Evolutionary conservation across 1,140 invertebrate genomes (phyloP).

Genomic region (Bombus terrestris): DNA sequence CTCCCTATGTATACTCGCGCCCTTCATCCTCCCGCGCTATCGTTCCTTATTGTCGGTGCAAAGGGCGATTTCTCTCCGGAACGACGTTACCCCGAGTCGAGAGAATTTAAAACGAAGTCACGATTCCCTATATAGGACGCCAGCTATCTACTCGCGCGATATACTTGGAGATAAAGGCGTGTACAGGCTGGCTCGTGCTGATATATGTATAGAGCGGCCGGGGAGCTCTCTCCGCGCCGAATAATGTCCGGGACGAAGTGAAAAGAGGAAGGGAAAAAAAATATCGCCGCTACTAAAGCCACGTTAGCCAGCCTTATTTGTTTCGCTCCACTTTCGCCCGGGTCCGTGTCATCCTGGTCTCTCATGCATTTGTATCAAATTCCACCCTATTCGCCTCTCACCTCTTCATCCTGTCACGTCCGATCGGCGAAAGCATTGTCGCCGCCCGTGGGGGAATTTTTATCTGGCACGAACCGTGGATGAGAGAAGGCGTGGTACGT

Average conservation of each 20-base stretch:
- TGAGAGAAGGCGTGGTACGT: neutral
- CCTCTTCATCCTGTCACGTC: neutral
- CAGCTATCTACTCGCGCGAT: conserved; percentile 54
- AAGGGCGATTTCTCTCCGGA: conserved; percentile 74
- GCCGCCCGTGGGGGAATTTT: conserved; percentile 2
- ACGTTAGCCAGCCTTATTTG: conserved; percentile 35
- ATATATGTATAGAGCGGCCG: conserved; percentile 46
- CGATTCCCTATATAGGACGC: conserved; percentile 70
- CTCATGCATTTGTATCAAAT: conserved; percentile 28
- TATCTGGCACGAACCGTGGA: neutral
- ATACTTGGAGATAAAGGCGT: conserved; percentile 59
- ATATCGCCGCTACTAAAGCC: neutral
- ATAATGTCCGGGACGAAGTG: conserved; percentile 6
- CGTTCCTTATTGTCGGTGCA: conserved; percentile 73
- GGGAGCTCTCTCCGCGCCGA: conserved; percentile 1
- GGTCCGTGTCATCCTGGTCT: neutral
- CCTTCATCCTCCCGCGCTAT: conserved; percentile 15
- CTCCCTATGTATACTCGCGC: neutral
- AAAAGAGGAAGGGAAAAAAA: neutral
- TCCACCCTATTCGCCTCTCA: neutral
- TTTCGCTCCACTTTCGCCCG: neutral
- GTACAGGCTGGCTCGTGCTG: conserved; percentile 29
- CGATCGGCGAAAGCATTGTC: conserved; percentile 19
- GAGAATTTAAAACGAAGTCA: conserved; percentile 77
- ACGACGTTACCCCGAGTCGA: conserved; percentile 71